Evolutionary conservation across 2,888 invertebrate species (phyloP).

Genomic region (Synanthedon vespiformis): DNA sequence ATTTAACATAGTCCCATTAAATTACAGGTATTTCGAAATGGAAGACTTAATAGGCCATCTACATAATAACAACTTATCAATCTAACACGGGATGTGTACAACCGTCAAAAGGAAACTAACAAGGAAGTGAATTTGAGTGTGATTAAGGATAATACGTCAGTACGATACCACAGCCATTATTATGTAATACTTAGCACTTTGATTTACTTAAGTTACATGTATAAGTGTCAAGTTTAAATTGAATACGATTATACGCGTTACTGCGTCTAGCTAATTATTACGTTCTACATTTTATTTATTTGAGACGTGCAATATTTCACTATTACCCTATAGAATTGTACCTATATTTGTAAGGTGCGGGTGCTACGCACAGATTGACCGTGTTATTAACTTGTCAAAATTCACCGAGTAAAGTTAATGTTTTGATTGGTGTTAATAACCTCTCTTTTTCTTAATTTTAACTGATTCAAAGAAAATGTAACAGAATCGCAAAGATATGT

Average conservation of each 20-base stretch:
- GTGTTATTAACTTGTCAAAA: not conserved
- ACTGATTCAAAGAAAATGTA: no score
- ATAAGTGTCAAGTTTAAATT: conserved; percentile 24
- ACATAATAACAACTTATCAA: conserved; percentile 44
- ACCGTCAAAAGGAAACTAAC: conserved; percentile 29
- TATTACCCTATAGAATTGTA: not conserved
- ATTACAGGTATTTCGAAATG: conserved; percentile 50
- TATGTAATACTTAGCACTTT: conserved; percentile 60
- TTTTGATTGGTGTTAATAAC: no score
- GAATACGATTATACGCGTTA: conserved; percentile 26
- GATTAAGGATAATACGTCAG: conserved; percentile 55
- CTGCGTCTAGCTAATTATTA: conserved; percentile 20
- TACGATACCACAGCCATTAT: conserved; percentile 69
- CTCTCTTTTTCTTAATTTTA: no score
- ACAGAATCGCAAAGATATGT: no score
- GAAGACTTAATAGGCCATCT: conserved; percentile 58
- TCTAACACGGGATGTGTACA: conserved; percentile 30
- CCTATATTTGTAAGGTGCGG: not conserved
- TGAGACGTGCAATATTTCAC: conserved; percentile 10
- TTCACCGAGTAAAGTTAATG: not conserved
- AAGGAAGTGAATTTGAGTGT: conserved; percentile 37
- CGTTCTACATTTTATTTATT: conserved; percentile 15
- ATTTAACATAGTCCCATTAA: conserved; percentile 30
- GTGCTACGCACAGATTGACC: not conserved
- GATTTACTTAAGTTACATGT: conserved; percentile 26